phyloP scores from a whole-genome alignment of 2,888 invertebrate species.

The Heliconius erato region DNA sequence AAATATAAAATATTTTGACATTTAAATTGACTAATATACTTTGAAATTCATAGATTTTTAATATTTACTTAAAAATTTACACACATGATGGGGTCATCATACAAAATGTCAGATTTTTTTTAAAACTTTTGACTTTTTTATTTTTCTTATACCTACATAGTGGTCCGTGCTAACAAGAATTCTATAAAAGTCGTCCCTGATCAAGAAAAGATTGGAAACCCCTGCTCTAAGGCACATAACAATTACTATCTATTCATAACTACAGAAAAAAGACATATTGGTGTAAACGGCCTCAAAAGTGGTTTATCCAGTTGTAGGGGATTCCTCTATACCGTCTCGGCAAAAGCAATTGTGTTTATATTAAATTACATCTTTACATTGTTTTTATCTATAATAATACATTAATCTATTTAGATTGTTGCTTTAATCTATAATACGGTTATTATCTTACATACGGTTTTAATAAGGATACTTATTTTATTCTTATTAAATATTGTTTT shows the following conservation, averaged over 20 bases:
- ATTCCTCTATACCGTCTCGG: constrained; percentile 36
- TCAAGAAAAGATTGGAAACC: too few species aligned
- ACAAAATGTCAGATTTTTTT: too few species aligned
- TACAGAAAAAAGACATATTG: constrained; percentile 2
- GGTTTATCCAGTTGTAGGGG: constrained; percentile 47
- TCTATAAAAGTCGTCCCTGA: too few species aligned
- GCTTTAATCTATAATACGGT: background rate
- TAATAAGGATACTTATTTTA: too few species aligned
- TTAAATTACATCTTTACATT: constrained; percentile 4
- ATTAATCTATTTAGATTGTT: constrained; percentile 4
- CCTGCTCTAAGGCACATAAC: background rate
- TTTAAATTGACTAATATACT: too few species aligned
- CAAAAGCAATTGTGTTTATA: constrained; percentile 19
- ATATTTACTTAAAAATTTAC: too few species aligned
- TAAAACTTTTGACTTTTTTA: too few species aligned
- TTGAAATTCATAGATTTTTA: too few species aligned
- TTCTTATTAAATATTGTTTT: background rate
- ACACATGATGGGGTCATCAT: too few species aligned
- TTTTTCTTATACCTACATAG: too few species aligned
- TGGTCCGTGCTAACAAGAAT: too few species aligned
- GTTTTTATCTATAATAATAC: constrained; percentile 23
- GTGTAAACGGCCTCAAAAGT: constrained; percentile 38
- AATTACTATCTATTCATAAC: background rate
- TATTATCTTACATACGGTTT: background rate
- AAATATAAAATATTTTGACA: too few species aligned